Conservation (phyloP, 2,797 vertebrate species). For the Karalla daura region DNA sequence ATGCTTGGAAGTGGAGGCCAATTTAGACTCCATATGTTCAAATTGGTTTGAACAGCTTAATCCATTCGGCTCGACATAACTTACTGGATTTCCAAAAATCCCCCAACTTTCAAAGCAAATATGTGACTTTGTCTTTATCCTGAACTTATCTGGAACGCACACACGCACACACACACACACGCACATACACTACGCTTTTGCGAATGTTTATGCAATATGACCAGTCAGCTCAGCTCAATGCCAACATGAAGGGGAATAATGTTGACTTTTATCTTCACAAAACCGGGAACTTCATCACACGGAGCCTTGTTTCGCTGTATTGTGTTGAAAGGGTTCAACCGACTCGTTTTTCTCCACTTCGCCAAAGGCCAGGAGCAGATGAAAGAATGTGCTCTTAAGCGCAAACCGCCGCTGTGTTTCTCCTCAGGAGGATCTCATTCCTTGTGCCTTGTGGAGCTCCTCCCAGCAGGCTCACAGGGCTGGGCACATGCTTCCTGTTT, state of each 20-base stretch:
- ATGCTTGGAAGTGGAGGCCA: too few relatives aligned
- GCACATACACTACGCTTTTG: conserved; percentile 5
- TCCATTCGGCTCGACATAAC: too few relatives aligned
- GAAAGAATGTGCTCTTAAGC: conserved; percentile 24
- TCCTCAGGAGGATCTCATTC: conserved; percentile 30
- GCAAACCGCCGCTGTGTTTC: conserved; percentile 28
- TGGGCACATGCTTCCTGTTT: conserved; percentile 59
- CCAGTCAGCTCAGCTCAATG: background rate
- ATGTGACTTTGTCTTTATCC: background rate
- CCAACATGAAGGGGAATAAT: background rate
- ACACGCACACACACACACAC: background rate
- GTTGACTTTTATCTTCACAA: conserved; percentile 5
- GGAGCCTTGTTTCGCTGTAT: background rate
- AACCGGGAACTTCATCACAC: background rate
- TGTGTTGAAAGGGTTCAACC: conserved; percentile 14
- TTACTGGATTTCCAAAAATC: too few relatives aligned
- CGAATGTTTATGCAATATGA: conserved; percentile 15
- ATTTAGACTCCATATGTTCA: too few relatives aligned
- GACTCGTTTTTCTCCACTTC: conserved; percentile 6
- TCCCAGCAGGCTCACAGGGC: conserved; percentile 47
- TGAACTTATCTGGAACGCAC: conserved; percentile 4
- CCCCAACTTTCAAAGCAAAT: too few relatives aligned
- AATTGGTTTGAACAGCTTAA: too few relatives aligned
- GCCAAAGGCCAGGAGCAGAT: conserved; percentile 11
- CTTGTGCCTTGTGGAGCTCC: conserved; percentile 16